Percentiles rank a stretch among this genome's conserved stretches.
These are phyloP conservation scores for Sesia bembeciformis DNA, from an alignment of 2,888 invertebrate genomes.

Conservation along the genomic window DNA sequence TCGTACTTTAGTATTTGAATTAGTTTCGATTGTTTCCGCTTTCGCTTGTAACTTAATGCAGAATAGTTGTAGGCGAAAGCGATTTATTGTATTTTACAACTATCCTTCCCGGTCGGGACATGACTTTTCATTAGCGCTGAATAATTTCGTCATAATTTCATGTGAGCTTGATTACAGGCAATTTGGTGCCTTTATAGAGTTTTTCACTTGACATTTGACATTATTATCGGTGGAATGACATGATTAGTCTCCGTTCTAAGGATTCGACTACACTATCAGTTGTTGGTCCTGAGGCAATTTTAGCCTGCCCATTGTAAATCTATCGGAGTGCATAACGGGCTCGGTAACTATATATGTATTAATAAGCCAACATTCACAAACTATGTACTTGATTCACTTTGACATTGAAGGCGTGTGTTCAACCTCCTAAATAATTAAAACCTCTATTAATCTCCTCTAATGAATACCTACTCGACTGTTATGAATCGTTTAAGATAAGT, in stretches of 20 bases:
- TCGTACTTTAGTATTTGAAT: not conserved
- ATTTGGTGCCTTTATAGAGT: not conserved
- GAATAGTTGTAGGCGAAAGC: conserved; percentile 11
- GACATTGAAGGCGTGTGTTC: no score
- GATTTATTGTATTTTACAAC: conserved; percentile 44
- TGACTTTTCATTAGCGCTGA: conserved; percentile 42
- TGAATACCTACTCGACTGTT: conserved; percentile 1
- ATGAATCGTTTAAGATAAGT: conserved; percentile 2
- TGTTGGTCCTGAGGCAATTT: no score
- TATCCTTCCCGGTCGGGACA: conserved; percentile 29
- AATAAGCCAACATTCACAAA: no score
- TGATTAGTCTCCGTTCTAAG: no score
- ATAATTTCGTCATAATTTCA: not conserved
- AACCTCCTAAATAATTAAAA: not conserved
- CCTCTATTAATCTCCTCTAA: conserved; percentile 1
- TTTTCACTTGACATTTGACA: not conserved
- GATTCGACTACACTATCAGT: no score
- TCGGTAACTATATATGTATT: no score
- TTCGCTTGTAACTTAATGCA: not conserved
- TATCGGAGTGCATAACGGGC: no score
- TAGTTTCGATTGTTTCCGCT: not conserved
- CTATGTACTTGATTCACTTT: no score
- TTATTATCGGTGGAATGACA: no score
- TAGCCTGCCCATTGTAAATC: no score
- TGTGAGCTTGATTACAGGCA: not conserved